Evolutionary conservation across 2,797 vertebrate genomes (phyloP), one percentile per base, ranked within the genome.

Genomic region (Margarornis squamiger): DNA sequence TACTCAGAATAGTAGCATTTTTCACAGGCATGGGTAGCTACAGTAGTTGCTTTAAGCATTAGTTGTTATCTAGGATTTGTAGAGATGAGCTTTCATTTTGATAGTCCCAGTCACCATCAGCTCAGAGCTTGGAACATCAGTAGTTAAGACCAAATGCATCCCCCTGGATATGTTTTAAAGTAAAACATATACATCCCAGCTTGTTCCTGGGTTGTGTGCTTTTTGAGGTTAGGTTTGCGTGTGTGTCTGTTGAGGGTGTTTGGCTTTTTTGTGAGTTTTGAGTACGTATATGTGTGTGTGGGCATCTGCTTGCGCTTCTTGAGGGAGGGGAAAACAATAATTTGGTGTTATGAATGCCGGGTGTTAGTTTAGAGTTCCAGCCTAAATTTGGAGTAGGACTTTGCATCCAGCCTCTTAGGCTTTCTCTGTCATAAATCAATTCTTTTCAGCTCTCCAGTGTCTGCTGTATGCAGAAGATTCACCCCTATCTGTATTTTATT

Each of bases 191-290:
- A 26, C 24, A 46, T 63, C 20, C 22, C 10, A 61, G 7, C 10
- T 84, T 1, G 1, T 67, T 83, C 10, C 29, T 24, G 24, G 4
- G 4, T 55, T 62, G 2, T 54, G 34, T 54, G 8, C 3, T 7
- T 62, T 76, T 38, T 24, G 17, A 7, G 1, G 52, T 73, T 62
- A 10, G 10, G 9, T 15, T 54, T 32, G 52, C 12, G 18, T 20
- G 2, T 8, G 9, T 8, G 27, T 38, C 4, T 49, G 5, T 48
- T 34, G 12, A 12, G 32, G 8, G 5, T 1, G 1, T n/a, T 58
- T 24, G 10, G 1, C 0, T 3, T 20, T 24, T 54, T 51, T 34
- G 41, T 34, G 3, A 39, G 5, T 63, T 63, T 75, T 0, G 0
- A n/a, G 20, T 51, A 17, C 38, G 8, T 38, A 12, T 26, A 0